Evolutionary conservation across 2,888 invertebrate species (phyloP).

Genomic region (Aproaerema taeniolella): DNA sequence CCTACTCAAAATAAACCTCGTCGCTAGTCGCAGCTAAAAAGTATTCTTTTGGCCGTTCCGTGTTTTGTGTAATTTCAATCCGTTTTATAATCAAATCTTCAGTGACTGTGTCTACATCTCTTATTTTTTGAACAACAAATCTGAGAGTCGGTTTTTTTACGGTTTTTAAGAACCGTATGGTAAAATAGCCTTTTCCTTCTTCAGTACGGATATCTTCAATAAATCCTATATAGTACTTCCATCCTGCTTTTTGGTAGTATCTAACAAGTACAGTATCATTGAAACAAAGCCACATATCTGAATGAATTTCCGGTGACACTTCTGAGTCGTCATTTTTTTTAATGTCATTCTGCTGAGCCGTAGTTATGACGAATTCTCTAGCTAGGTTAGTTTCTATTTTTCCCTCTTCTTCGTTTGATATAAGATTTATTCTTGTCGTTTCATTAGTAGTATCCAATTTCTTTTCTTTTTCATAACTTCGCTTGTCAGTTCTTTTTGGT

Average conservation of each 20-base stretch:
- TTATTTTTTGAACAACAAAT: slow-evolving; percentile 7
- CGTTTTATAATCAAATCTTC: slow-evolving; percentile 5
- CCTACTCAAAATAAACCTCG: slow-evolving; percentile 5
- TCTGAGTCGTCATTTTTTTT: not conserved
- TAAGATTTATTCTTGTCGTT: not conserved
- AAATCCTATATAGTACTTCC: slow-evolving; percentile 5
- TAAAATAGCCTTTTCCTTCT: slow-evolving; percentile 5
- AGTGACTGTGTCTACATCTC: slow-evolving; percentile 7
- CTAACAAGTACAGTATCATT: slow-evolving; percentile 1
- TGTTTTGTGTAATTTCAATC: slow-evolving; percentile 8
- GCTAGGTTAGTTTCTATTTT: not conserved
- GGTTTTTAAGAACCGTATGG: slow-evolving; percentile 8
- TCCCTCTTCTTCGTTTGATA: not conserved
- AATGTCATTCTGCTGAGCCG: not conserved
- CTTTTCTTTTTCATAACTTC: not conserved
- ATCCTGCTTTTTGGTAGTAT: not conserved
- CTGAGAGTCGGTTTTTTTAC: slow-evolving; percentile 5
- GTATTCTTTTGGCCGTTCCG: slow-evolving; percentile 8
- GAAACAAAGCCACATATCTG: not conserved
- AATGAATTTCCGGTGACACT: not conserved
- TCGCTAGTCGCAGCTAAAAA: slow-evolving; percentile 7
- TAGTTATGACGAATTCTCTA: not conserved
- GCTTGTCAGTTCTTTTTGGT: not conserved
- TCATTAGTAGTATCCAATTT: not conserved
- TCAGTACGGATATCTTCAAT: slow-evolving; percentile 1